Conservation (phyloP, 2,797 vertebrate genomes). For the Strix occidentalis region DNA sequence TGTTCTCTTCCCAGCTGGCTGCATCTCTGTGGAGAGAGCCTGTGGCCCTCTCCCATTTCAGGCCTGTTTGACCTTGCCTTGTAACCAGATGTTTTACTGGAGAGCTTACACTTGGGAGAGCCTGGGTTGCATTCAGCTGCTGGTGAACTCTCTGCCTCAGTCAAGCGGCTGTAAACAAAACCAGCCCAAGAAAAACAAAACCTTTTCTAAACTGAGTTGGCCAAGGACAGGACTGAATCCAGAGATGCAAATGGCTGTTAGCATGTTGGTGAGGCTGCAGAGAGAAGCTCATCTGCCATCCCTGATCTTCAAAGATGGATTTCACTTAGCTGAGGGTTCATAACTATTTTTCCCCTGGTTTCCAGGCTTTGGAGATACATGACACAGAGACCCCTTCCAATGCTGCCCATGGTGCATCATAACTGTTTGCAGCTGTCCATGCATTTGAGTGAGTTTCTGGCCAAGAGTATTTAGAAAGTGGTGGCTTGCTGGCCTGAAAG, state of each 20-base stretch:
- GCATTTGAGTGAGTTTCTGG: not conserved
- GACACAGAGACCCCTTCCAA: not conserved
- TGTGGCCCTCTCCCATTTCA: slow-evolving; percentile 43
- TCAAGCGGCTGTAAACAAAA: slow-evolving; percentile 38
- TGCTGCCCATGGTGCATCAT: not conserved
- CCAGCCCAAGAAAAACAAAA: slow-evolving; percentile 61
- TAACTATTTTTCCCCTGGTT: not conserved
- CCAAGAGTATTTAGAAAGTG: not conserved
- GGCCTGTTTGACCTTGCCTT: slow-evolving; percentile 17
- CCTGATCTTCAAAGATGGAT: not conserved
- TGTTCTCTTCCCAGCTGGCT: slow-evolving; percentile 51
- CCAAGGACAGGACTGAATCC: slow-evolving; percentile 3
- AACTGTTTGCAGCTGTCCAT: not conserved
- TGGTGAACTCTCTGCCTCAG: slow-evolving; percentile 50
- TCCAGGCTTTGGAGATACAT: not conserved
- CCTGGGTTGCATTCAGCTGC: slow-evolving; percentile 30
- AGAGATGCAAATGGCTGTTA: slow-evolving; percentile 39
- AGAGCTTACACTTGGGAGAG: slow-evolving; percentile 29
- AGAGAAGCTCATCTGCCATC: slow-evolving; percentile 13
- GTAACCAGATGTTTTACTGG: slow-evolving; percentile 65
- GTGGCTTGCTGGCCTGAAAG: not conserved
- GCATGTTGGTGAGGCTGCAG: not conserved
- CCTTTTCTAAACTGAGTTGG: slow-evolving; percentile 26
- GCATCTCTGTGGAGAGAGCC: not conserved
- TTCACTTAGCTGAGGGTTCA: not conserved